phyloP scores from a whole-genome alignment of 2,888 invertebrate genomes.

The Apamea sordens region DNA sequence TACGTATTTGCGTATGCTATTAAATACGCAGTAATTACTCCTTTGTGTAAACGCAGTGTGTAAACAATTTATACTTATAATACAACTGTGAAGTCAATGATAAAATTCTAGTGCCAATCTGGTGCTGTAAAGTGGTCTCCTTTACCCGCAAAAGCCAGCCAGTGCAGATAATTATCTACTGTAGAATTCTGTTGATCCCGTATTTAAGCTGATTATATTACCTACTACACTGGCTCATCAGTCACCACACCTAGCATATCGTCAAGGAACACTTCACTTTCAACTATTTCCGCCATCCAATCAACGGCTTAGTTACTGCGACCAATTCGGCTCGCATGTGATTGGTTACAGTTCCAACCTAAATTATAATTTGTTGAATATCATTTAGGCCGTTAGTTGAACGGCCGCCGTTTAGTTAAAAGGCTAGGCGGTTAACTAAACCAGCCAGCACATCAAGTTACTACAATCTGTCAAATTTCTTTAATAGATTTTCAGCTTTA shows the following conservation, averaged over 20 bases:
- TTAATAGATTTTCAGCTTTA: too few species aligned
- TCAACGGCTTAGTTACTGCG: too few species aligned
- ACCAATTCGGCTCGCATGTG: too few species aligned
- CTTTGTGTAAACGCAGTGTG: conserved; percentile 41
- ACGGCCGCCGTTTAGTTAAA: too few species aligned
- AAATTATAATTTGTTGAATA: too few species aligned
- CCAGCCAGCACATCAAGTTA: too few species aligned
- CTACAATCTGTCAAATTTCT: too few species aligned
- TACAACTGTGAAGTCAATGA: background rate
- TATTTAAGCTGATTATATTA: background rate
- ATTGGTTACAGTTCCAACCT: too few species aligned
- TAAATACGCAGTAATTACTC: conserved; percentile 49
- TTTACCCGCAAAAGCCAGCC: background rate
- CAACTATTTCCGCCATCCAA: too few species aligned
- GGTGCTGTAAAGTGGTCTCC: background rate
- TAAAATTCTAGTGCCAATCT: conserved; percentile 1
- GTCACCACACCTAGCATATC: background rate
- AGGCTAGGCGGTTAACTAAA: too few species aligned
- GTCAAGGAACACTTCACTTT: too few species aligned
- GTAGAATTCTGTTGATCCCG: background rate
- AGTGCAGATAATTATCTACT: background rate
- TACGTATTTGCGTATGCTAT: conserved; percentile 44
- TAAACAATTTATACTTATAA: conserved; percentile 22
- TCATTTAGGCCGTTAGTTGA: too few species aligned
- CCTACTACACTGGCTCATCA: background rate